Evolutionary conservation across 2,113 vertebrate genomes (phyloP).

Genomic region (Stomatorhinus ivindoensis): DNA sequence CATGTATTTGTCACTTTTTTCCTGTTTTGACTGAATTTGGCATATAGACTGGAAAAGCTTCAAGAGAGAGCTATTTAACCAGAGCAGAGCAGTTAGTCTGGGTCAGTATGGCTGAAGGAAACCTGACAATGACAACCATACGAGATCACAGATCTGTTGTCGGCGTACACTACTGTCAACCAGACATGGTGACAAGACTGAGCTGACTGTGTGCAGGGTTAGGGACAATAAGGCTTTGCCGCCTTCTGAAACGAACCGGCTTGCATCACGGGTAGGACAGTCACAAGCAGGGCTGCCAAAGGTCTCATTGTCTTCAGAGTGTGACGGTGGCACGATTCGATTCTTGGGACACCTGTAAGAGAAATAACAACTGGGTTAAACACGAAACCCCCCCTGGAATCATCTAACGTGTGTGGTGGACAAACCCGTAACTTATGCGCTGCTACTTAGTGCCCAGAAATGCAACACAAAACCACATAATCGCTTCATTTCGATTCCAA

Average conservation of each 20-base stretch:
- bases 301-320: constrained; percentile 45
- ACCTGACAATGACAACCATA: neutral
- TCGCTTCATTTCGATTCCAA: neutral
- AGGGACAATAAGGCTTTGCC: neutral
- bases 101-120: neutral
- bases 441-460: neutral
- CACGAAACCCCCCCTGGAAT: neutral
- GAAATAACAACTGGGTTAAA: neutral
- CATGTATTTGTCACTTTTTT: neutral
- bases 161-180: neutral
- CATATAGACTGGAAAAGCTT: neutral
- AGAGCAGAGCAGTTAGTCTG: neutral
- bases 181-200: neutral
- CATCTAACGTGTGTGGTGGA: neutral
- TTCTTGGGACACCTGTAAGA: neutral
- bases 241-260: constrained; percentile 41
- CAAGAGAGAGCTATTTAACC: neutral
- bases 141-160: neutral
- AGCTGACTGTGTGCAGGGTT: neutral
- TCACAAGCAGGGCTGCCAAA: constrained; percentile 35
- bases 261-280: constrained; percentile 43
- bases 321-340: neutral
- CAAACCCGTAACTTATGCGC: neutral
- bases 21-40: neutral
- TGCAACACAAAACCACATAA: neutral